Base-by-base conservation (phyloP, 1,140 invertebrate genomes). In the Eupeodes corollae region DNA sequence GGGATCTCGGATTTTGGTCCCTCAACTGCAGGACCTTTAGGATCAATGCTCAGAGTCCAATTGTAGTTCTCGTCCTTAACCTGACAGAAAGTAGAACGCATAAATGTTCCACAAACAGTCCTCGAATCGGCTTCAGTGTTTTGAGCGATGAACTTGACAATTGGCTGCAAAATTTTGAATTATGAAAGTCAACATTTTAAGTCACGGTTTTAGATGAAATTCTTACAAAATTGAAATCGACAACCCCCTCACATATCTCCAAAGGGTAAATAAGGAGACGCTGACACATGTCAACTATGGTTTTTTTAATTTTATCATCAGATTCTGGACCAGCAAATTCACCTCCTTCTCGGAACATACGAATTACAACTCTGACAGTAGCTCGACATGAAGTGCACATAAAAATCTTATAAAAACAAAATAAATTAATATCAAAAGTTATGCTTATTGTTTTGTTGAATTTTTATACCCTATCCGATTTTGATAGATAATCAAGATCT, bases 311-410 rank as follows among this genome's bases (percentile, higher is more conserved):
- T 0, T 55, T 26, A 1, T 1, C 47, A 6, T 53, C 40, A 6
- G 53, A 55, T 9, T 52, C 35, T 2, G 60, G 53, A 6, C 56
- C 56, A 46, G 58, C 42, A 2, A 63, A 40, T 21, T 63, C 57
- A 1, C 62, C 59, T 0, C 56, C 57, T 0, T 59, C 53, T 2
- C 56, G 52, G 18, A 75, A 59, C 2, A 70, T 55, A 11, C 64
- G 50, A 0, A 75, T 61, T 0, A 76, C 53, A 2, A 69, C 58
- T 6, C 58, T 60, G 11, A 75, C 55, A 6, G 70, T 46, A 21
- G 73, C 69, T 1, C 71, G 68, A 45, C 79, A 82, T 42, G 74
- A 50, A 11, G 73, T 61, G 46, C 79, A 82, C 11, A 72, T 63
- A 1, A 73, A 44, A 37, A 67, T 60, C 30, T 50, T 52, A n/a